phyloP scores from a whole-genome alignment of 2,888 invertebrate species.

The Leptinotarsa rubiginosa region DNA sequence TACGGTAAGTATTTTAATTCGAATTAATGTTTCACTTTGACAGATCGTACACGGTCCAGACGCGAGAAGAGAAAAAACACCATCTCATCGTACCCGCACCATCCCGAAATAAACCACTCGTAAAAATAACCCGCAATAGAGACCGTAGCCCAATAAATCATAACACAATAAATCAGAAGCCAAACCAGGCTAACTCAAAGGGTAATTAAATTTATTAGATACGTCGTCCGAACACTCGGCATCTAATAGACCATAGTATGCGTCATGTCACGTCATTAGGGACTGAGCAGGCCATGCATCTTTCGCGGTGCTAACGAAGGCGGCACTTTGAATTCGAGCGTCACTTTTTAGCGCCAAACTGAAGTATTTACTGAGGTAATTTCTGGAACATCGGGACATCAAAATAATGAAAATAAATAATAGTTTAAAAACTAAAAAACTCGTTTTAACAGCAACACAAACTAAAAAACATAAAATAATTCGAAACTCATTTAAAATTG shows the following conservation, averaged over 20 bases:
- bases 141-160: conserved; percentile 47
- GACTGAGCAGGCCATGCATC: conserved; percentile 54
- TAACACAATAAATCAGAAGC: conserved; percentile 52
- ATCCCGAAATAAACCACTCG: conserved; percentile 47
- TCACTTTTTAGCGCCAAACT: conserved; percentile 43
- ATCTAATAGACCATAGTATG: conserved; percentile 56
- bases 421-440: too few relatives aligned
- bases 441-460: too few relatives aligned
- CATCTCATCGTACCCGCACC: conserved; percentile 36
- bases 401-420: too few relatives aligned
- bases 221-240: conserved; percentile 51
- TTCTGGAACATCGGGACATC: conserved; percentile 9
- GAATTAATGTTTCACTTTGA: conserved; percentile 25
- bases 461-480: too few relatives aligned
- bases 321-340: conserved; percentile 49
- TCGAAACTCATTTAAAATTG: too few relatives aligned
- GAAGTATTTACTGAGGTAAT: conserved; percentile 38
- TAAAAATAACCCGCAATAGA: conserved; percentile 44
- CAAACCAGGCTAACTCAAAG: conserved; percentile 49
- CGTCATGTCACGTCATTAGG: conserved; percentile 57
- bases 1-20: conserved; percentile 23
- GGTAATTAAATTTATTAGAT: conserved; percentile 55
- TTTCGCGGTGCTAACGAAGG: conserved; percentile 56
- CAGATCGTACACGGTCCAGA: conserved; percentile 11
- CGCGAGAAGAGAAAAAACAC: conserved; percentile 17